Evolutionary conservation across 2,797 vertebrate genomes (phyloP), one percentile per base, ranked within the genome.

Genomic region (Lagodon rhomboides): DNA sequence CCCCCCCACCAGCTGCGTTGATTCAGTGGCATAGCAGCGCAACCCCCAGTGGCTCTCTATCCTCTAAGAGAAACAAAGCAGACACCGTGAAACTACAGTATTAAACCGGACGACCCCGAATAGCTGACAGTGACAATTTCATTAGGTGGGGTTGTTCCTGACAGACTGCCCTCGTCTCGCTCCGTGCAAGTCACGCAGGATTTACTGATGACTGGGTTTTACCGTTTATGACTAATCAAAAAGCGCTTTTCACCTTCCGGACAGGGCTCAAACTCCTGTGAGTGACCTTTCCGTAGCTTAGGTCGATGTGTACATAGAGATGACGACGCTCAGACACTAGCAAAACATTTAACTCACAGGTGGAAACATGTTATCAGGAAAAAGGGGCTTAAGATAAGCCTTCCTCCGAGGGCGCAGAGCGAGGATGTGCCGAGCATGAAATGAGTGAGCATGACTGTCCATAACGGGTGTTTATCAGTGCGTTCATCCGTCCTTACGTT

Each of bases 61-160:
- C 58, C 60, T 79, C 80, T 65, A 74, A 82, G 73, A 82, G 79
- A 93, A 90, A 91, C 89, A 86, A 90, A 84, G 81, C 85, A 86
- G 49, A 38, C 53, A 68, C 69, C 66, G 47, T 85, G 80, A 91
- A 90, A 86, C 78, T 61, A 80, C 68, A 68, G 85, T 63, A 89
- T 90, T 90, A 90, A 91, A 89, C 30, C 49, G 54, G 74, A 79
- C 72, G 51, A 83, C 80, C 73, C 61, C 59, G 47, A 30, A 82
- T 77, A 85, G 84, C 71, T 53, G 75, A 79, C 82, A 55, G 61
- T 72, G 74, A 80, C 68, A 75, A 75, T 91, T 89, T 83, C 76
- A 90, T 91, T 89, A 86, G 74, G 63, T 23, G 77, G 85, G 70
- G 73, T 87, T 60, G 78, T 65, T 89, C 59, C 80, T 80, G 72